phyloP scores from a whole-genome alignment of 1,140 invertebrate species.

The Odontomachus brunneus region DNA sequence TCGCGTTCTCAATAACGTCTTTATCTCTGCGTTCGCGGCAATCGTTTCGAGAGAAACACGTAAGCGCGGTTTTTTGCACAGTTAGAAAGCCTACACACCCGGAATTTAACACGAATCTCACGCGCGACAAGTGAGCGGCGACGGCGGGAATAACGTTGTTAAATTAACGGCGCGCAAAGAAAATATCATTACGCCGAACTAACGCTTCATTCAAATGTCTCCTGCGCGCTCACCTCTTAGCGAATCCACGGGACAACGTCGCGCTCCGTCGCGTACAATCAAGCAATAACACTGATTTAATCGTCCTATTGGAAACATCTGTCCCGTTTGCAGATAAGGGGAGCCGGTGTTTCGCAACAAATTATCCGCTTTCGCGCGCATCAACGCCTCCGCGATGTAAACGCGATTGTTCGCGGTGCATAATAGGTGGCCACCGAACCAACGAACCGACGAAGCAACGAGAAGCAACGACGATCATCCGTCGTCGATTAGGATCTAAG shows the following conservation, averaged over 20 bases:
- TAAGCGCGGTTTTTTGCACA: constrained; percentile 8
- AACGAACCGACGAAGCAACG: too few species aligned
- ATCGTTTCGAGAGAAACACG: constrained; percentile 20
- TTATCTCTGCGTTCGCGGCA: constrained; percentile 22
- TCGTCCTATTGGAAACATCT: constrained; percentile 17
- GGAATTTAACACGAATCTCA: neutral
- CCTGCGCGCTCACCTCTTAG: constrained; percentile 3
- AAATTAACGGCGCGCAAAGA: neutral
- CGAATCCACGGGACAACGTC: neutral
- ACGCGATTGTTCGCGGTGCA: constrained; percentile 59
- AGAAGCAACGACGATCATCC: constrained; percentile 29
- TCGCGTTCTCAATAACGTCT: constrained; percentile 42
- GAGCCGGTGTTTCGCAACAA: constrained; percentile 34
- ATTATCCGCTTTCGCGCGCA: constrained; percentile 52
- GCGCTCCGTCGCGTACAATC: constrained; percentile 9
- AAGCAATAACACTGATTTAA: constrained; percentile 40
- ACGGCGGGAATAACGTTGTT: constrained; percentile 2
- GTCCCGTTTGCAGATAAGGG: constrained; percentile 10
- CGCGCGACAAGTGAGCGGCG: neutral
- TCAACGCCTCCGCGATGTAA: constrained; percentile 61
- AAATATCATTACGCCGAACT: constrained; percentile 38
- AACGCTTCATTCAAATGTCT: constrained; percentile 13
- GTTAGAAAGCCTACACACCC: neutral
- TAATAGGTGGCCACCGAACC: constrained; percentile 48
- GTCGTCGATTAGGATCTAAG: constrained; percentile 63